Base-by-base conservation (phyloP, 37 sponge, comb jelly and placozoan genomes). In the Aphrocallistes beatrix region DNA sequence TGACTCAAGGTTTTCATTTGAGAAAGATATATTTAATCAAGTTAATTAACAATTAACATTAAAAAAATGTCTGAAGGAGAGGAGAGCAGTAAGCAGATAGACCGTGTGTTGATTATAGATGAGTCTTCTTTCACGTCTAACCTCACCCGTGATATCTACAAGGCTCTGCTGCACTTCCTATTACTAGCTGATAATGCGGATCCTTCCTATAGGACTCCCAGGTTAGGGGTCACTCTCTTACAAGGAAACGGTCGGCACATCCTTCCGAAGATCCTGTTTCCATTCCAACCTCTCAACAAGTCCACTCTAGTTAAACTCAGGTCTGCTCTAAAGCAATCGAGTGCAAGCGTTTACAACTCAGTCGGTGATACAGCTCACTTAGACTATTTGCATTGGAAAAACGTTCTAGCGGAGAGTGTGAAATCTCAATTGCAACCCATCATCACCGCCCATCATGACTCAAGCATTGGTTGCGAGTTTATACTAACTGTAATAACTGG, bases 261-360 rank as follows among this genome's bases (percentile, higher is more conserved):
- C 3, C 10, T 21, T 60, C 34, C 75, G 10, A 25, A 8, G 3
- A 60, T 60, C 3, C 75, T 60, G 17, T 28, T 60, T 60, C 75
- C 75, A 25, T 60, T 60, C 75, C 75, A 60, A 28, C 75, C 75
- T 19, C 28, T 60, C 75, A 60, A 60, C n/a, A 60, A 60, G n/a
- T 19, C 75, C 3, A 60, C 28, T 28, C 10, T 60, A 25, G 25
- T 28, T 13, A 60, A 60, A 60, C 34, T 60, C 28, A 3, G 34
- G n/a, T 25, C 17, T 60, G 3, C 75, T 32, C 10, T 60, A 28
- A 60, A 21, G 6, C 75, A 60, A 28, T 1, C n/a, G 3, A 60
- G 3, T 60, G n/a, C 75, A 13, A 60, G n/a, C 21, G 32, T 13
- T 28, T 30, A 3, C 3, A 60, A 13, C 75, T 60, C 25, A 19